These are phyloP conservation scores for Pseudorectes ferrugineus DNA, from an alignment of 2,113 vertebrate genomes.

Conservation along the genomic window DNA sequence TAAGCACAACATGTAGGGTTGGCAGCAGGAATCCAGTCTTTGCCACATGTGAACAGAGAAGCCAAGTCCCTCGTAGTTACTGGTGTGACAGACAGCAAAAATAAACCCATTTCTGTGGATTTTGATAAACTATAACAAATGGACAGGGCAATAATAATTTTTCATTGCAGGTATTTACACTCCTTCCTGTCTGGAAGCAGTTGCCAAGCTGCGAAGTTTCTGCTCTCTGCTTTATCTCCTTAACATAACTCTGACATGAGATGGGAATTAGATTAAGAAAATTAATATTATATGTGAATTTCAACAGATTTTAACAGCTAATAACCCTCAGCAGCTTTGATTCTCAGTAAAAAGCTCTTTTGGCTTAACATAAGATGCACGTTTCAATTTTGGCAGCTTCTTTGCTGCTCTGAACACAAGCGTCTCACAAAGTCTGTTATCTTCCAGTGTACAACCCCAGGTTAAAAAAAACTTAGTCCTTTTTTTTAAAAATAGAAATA, in stretches of 20 bases:
- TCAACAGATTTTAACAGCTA: neutral
- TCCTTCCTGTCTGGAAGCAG: neutral
- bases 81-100: neutral
- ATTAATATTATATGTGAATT: neutral
- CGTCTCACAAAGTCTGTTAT: neutral
- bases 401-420: neutral
- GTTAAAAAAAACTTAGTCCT: neutral
- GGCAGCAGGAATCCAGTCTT: neutral
- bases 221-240: neutral
- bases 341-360: neutral
- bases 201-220: neutral
- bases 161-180: neutral
- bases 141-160: neutral
- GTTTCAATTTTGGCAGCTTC: neutral
- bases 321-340: neutral
- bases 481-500: neutral
- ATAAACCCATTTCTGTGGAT: neutral
- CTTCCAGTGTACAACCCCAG: neutral
- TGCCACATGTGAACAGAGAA: neutral
- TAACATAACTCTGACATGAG: neutral
- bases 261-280: neutral
- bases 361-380: neutral
- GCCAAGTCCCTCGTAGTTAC: neutral
- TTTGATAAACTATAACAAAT: neutral
- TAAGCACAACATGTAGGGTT: neutral